Conservation (phyloP, 2,888 invertebrate species). For the Leuctra nigra region DNA sequence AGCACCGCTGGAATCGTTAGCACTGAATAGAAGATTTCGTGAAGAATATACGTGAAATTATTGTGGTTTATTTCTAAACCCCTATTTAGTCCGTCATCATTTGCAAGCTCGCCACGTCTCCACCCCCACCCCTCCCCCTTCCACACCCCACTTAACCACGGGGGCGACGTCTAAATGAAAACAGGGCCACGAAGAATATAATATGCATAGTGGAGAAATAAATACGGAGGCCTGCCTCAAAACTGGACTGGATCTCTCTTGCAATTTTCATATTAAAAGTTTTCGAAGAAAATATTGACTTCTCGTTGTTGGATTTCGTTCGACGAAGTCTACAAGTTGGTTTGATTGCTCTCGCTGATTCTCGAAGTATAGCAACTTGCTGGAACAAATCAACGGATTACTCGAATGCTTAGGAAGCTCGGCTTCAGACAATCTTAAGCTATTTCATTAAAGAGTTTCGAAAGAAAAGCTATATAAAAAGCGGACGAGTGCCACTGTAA, state of each 20-base stretch:
- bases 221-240: too few species aligned
- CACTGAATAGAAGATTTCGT: not conserved
- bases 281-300: too few species aligned
- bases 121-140: not conserved
- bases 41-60: not conserved
- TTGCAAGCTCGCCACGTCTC: not conserved
- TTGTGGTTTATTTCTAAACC: slow-evolving; percentile 1
- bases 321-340: too few species aligned
- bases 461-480: not conserved
- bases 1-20: not conserved
- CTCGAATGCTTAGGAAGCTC: too few species aligned
- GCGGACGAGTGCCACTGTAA: too few species aligned
- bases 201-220: too few species aligned
- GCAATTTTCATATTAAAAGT: too few species aligned
- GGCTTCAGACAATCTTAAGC: not conserved
- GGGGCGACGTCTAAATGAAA: not conserved
- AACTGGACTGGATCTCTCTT: too few species aligned
- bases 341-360: too few species aligned
- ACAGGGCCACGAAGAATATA: not conserved
- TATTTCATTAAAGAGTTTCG: slow-evolving; percentile 3
- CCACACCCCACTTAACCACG: not conserved
- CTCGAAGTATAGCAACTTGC: too few species aligned
- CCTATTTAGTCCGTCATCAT: slow-evolving; percentile 3
- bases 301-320: too few species aligned
- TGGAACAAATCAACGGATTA: too few species aligned